Evolutionary conservation across 2,888 invertebrate genomes (phyloP), one percentile per base, ranked within the genome.

Genomic region (Sclerodermus sp.): DNA sequence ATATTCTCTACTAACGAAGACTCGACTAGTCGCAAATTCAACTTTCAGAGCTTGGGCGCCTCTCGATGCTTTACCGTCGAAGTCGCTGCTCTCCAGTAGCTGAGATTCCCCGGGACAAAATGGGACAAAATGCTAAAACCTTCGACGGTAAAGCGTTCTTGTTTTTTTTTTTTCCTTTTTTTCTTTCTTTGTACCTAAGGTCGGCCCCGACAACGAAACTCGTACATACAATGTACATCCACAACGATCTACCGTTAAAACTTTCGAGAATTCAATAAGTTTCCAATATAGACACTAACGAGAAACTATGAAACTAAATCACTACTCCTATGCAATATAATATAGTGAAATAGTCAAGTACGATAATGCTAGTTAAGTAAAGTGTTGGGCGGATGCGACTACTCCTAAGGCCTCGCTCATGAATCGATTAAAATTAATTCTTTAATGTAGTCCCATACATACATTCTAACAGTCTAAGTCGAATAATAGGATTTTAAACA

Each of bases 361-460:
- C 50, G 51, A 55, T 66, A 60, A 51, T 57, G 55, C 60, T 64
- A 56, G 56, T 45, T 53, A 57, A 59, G 57, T 59, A 58, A 71
- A 70, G 65, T 70, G 66, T 74, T 77, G 77, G 77, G 77, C 77
- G 77, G 77, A 77, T 77, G 73, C 71, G 71, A 74, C 76, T 77
- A 76, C 73, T 73, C 68, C 77, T 77, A 77, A 77, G 77, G 77
- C 77, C 77, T 76, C 76, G 66, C 77, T 76, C 71, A 73, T 73
- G 42, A 54, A 57, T 63, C 51, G 49, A 60, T 62, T 59, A 57
- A 64, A 66, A 61, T 67, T 62, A 67, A 66, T 60, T 57, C 43
- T 64, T 58, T 51, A 61, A 59, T 70, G 74, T 71, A 74, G 68
- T 74, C 71, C 68, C 74, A 65, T 65, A 64, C 69, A 72, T 70